These are phyloP conservation scores for Drosophila infuscata DNA, from an alignment of 2,888 invertebrate genomes.

Conservation along the genomic window DNA sequence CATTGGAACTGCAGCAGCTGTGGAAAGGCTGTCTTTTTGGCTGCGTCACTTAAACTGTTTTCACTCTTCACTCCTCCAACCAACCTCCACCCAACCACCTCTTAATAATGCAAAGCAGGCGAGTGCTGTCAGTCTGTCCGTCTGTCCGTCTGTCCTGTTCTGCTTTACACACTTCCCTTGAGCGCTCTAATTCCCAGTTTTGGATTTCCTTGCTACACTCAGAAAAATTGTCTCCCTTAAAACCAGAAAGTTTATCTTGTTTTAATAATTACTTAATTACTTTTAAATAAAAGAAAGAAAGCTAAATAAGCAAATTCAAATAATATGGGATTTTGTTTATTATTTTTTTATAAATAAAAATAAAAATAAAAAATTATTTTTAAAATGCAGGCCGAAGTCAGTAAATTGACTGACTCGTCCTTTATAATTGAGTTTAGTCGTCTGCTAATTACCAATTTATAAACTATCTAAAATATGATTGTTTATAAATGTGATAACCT, in stretches of 20 bases:
- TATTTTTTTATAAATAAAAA: too few relatives aligned
- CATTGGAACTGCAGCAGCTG: conserved; percentile 33
- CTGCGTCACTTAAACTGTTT: conserved; percentile 49
- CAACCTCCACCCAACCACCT: not conserved
- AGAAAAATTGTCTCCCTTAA: not conserved
- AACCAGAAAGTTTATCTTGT: not conserved
- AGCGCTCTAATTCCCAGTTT: not conserved
- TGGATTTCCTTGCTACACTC: not conserved
- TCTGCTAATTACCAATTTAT: not conserved
- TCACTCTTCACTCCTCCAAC: not conserved
- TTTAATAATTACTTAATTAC: not conserved
- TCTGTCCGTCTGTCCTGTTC: not conserved
- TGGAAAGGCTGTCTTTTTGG: conserved; percentile 6
- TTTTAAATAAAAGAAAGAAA: not conserved
- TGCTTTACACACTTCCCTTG: not conserved
- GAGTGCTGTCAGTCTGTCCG: not conserved
- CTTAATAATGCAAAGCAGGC: conserved; percentile 1
- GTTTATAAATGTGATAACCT: not conserved
- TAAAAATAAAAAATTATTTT: not conserved
- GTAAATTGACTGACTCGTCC: not conserved
- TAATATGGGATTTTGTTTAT: too few relatives aligned
- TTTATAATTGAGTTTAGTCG: not conserved
- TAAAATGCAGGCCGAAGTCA: not conserved
- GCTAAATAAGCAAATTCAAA: too few relatives aligned
- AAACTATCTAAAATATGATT: not conserved